Evolutionary conservation across 2,797 vertebrate genomes (phyloP).

Genomic region (Hippoglossus hippoglossus): DNA sequence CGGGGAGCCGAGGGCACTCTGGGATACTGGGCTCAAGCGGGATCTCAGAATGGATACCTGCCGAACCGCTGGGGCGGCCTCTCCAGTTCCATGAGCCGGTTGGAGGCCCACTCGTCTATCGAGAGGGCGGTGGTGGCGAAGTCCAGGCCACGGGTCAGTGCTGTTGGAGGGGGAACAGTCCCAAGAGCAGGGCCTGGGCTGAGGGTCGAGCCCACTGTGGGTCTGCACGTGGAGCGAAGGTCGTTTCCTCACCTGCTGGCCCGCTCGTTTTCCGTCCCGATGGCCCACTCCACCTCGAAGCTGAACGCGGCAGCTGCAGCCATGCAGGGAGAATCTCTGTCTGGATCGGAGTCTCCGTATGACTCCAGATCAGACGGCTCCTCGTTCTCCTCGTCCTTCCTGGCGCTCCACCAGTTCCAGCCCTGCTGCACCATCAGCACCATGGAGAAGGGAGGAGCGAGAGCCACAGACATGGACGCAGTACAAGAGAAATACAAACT

Average conservation of each 20-base stretch:
- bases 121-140: conserved; percentile 39
- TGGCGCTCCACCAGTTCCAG: conserved; percentile 29
- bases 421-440: conserved; percentile 9
- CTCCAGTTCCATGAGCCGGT: conserved; percentile 70
- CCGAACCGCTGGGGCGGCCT: conserved; percentile 73
- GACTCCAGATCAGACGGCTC: conserved; percentile 78
- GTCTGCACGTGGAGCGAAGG: conserved; percentile 43
- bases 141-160: conserved; percentile 36
- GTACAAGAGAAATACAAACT: conserved; percentile 32
- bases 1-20: conserved; percentile 76
- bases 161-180: conserved; percentile 25
- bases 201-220: conserved; percentile 24
- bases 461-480: neutral
- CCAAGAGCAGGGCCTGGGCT: conserved; percentile 24
- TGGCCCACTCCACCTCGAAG: conserved; percentile 58
- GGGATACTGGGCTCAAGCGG: conserved; percentile 64
- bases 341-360: conserved; percentile 74
- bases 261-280: conserved; percentile 76
- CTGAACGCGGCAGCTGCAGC: conserved; percentile 57
- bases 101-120: conserved; percentile 57
- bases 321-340: conserved; percentile 55
- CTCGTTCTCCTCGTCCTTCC: conserved; percentile 51
- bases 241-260: conserved; percentile 54
- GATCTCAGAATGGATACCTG: conserved; percentile 80
- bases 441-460: conserved; percentile 34